phyloP scores from a whole-genome alignment of 2,797 vertebrate species.

The Poecilia velifera region DNA sequence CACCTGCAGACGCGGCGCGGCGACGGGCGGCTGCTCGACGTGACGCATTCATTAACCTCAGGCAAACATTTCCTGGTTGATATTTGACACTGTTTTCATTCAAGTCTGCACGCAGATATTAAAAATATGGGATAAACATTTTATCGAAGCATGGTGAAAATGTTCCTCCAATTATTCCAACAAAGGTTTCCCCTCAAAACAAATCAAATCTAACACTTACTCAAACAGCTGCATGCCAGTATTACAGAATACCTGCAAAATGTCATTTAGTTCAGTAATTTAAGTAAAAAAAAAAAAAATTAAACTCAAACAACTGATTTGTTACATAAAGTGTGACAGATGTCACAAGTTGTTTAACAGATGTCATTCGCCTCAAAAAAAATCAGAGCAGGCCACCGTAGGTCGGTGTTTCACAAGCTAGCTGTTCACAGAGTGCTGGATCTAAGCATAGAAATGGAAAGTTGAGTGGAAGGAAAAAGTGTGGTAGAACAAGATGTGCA shows the following conservation, averaged over 20 bases:
- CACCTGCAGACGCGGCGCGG: slow-evolving; percentile 23
- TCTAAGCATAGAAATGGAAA: not conserved
- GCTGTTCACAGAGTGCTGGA: not conserved
- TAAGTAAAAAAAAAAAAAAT: not conserved
- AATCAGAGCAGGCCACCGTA: not conserved
- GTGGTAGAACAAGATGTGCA: not conserved
- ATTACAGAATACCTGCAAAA: not conserved
- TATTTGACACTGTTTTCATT: slow-evolving; percentile 36
- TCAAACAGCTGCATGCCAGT: not conserved
- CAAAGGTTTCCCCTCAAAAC: slow-evolving; percentile 9
- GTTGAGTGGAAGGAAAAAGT: not conserved
- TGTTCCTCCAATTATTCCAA: slow-evolving; percentile 33
- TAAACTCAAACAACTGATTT: not conserved
- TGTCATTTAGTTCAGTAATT: not conserved
- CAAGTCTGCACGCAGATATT: slow-evolving; percentile 10
- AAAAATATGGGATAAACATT: slow-evolving; percentile 15
- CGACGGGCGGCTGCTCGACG: slow-evolving; percentile 26
- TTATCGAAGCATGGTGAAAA: slow-evolving; percentile 11
- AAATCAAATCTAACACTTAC: not conserved
- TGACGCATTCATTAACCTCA: slow-evolving; percentile 58
- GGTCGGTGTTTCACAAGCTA: no score
- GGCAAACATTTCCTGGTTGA: slow-evolving; percentile 61
- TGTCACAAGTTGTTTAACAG: not conserved
- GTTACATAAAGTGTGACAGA: not conserved
- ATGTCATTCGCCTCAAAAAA: not conserved